phyloP scores from a whole-genome alignment of 2,113 vertebrate genomes.

The Xenus cinereus region DNA sequence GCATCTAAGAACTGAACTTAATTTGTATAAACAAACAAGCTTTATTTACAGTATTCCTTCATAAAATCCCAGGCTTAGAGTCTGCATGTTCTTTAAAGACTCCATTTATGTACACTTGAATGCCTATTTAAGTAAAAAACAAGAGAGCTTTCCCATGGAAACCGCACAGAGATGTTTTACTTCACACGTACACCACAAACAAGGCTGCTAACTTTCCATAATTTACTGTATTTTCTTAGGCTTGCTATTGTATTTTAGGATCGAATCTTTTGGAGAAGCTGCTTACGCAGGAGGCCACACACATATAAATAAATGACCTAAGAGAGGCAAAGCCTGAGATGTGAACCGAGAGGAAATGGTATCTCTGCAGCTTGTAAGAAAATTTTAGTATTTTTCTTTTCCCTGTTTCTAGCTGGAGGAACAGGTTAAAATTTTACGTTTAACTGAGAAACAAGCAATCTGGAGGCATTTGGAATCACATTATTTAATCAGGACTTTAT shows the following conservation, averaged over 20 bases:
- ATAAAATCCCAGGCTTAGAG: constrained; percentile 62
- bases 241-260: constrained; percentile 46
- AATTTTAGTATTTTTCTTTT: background rate
- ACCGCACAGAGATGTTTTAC: constrained; percentile 68
- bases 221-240: constrained; percentile 43
- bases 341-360: background rate
- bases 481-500: constrained; percentile 9
- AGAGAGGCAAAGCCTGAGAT: background rate
- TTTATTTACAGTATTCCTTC: constrained; percentile 68
- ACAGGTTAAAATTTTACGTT: background rate
- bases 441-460: background rate
- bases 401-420: background rate
- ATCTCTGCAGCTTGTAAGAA: background rate
- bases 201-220: constrained; percentile 61
- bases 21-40: constrained; percentile 70
- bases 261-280: constrained; percentile 5
- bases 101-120: constrained; percentile 69
- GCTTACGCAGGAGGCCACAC: constrained; percentile 35
- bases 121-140: constrained; percentile 62
- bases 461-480: background rate
- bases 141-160: constrained; percentile 77
- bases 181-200: constrained; percentile 72
- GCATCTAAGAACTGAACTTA: constrained; percentile 55
- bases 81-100: constrained; percentile 60
- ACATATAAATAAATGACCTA: constrained; percentile 52